These are phyloP conservation scores for Vespertilio murinus DNA, from an alignment of 2,797 vertebrate species.

Conservation along the genomic window DNA sequence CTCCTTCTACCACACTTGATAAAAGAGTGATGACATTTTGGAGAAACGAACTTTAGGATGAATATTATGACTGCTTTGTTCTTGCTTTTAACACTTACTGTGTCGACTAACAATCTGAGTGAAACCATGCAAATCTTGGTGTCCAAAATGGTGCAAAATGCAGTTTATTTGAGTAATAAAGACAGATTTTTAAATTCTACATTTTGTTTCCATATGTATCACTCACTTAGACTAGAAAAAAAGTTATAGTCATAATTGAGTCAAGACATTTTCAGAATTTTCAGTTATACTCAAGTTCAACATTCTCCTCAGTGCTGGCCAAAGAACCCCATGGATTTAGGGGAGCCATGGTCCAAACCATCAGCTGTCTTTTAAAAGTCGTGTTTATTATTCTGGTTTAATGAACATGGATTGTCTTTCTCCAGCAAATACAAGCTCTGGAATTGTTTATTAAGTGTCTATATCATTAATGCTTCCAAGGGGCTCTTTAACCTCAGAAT, in stretches of 20 bases:
- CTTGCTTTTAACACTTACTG: background rate
- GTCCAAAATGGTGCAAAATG: background rate
- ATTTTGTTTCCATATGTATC: conserved; percentile 24
- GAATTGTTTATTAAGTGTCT: conserved; percentile 60
- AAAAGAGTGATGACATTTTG: background rate
- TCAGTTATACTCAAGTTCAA: conserved; percentile 29
- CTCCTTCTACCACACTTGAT: background rate
- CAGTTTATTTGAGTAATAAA: background rate
- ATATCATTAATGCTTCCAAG: conserved; percentile 59
- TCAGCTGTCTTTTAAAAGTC: conserved; percentile 62
- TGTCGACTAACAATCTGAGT: background rate
- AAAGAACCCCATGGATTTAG: background rate
- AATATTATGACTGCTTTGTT: conserved; percentile 17
- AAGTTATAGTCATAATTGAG: conserved; percentile 51
- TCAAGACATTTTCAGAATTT: conserved; percentile 63
- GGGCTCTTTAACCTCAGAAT: conserved; percentile 38
- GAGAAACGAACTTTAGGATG: background rate
- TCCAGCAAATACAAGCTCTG: conserved; percentile 48
- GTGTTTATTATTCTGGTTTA: conserved; percentile 62
- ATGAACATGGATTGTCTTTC: conserved; percentile 54
- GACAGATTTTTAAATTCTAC: background rate
- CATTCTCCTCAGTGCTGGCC: background rate
- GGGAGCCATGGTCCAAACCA: background rate
- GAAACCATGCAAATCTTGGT: background rate
- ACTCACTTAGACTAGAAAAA: conserved; percentile 49